Conservation (phyloP, 2,888 invertebrate genomes). For the Drosophila borborema region DNA sequence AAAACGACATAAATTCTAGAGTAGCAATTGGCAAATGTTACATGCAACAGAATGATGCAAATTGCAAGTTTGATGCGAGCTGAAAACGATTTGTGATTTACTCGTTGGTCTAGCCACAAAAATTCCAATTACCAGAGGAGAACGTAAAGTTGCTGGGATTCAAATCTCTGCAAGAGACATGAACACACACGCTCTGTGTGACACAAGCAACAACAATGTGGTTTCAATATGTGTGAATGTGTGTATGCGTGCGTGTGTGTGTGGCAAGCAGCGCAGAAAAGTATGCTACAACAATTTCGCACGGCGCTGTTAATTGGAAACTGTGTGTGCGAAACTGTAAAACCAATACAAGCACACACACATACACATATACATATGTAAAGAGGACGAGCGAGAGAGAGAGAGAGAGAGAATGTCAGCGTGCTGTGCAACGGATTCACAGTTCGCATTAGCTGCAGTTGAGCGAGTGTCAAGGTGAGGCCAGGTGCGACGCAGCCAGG, state of each 20-base stretch:
- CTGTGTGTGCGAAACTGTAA: constrained; percentile 28
- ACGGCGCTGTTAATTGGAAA: constrained; percentile 56
- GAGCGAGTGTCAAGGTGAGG: constrained; percentile 80
- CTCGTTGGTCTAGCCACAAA: constrained; percentile 42
- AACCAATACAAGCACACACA: constrained; percentile 16
- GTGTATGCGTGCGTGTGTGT: neutral
- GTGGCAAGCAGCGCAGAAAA: constrained; percentile 47
- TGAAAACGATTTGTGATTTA: constrained; percentile 45
- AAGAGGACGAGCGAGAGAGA: neutral
- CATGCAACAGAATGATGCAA: constrained; percentile 17
- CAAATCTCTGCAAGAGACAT: constrained; percentile 26
- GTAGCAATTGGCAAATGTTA: constrained; percentile 13
- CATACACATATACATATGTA: neutral
- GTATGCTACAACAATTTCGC: constrained; percentile 57
- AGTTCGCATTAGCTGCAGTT: constrained; percentile 74
- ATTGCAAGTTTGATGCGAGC: constrained; percentile 23
- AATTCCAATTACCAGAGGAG: constrained; percentile 40
- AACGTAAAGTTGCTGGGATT: neutral
- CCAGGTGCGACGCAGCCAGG: constrained; percentile 70
- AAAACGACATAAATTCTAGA: neutral
- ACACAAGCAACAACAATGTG: constrained; percentile 19
- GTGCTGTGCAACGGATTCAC: constrained; percentile 18
- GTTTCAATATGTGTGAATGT: constrained; percentile 22
- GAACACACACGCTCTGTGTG: constrained; percentile 5
- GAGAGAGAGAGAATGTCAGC: neutral